Conservation (phyloP, 2,888 invertebrate species). For the Horisme vitalbata region DNA sequence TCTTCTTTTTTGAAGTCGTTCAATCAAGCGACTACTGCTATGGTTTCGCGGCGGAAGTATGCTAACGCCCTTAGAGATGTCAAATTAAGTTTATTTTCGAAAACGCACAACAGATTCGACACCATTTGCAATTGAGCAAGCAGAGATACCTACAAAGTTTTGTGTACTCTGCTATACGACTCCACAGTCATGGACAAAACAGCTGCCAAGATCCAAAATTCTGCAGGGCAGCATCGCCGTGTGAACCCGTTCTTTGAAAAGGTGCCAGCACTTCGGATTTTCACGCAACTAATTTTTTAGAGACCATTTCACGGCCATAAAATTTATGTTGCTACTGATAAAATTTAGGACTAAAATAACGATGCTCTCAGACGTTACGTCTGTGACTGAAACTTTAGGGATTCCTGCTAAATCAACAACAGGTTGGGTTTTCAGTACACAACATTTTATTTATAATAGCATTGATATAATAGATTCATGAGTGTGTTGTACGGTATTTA, state of each 20-base stretch:
- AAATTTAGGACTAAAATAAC: constrained; percentile 55
- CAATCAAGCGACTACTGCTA: no score
- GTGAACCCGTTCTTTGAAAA: constrained; percentile 49
- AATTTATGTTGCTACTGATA: constrained; percentile 58
- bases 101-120: no score
- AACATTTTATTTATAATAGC: constrained; percentile 1
- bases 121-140: no score
- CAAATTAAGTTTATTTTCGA: no score
- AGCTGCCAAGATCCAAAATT: background rate
- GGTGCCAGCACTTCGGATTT: constrained; percentile 62
- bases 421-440: constrained; percentile 3
- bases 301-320: constrained; percentile 61
- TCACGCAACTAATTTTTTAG: constrained; percentile 56
- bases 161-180: no score
- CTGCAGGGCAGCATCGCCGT: background rate
- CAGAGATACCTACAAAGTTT: no score
- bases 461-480: no score
- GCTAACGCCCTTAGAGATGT: no score
- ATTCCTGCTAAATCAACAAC: constrained; percentile 15
- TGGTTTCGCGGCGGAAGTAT: no score
- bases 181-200: no score
- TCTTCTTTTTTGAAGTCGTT: no score
- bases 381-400: constrained; percentile 29
- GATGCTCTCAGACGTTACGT: constrained; percentile 43
- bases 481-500: no score